Base-by-base conservation (phyloP, 1,140 invertebrate species). In the Pristionchus pacificus region DNA sequence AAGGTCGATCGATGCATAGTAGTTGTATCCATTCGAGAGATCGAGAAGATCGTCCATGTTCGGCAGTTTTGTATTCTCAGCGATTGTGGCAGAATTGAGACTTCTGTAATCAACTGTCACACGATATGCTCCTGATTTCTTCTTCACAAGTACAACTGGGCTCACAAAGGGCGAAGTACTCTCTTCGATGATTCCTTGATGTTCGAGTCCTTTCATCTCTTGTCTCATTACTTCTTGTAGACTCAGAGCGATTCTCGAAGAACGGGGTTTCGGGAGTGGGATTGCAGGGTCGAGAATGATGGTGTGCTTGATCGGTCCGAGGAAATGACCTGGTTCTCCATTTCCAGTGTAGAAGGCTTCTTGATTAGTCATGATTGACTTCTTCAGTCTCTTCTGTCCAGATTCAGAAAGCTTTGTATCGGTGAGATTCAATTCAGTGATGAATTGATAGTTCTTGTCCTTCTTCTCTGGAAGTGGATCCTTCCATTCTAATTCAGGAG, bases 131-230 rank as follows among this genome's bases (percentile, higher is more conserved):
- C 30, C 59, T 15, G 49, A 31, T n/a, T 75, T 65, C 33, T 75
- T 75, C 27, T 29, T 33, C 15, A 75, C 74, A 3, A 75, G 19
- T 25, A 75, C 74, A 30, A 75, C 70, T 2, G 74, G 74, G 0
- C 27, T 33, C 2, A 30, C 24, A 31, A 73, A 76, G n/a, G 66
- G 28, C 14, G 57, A 65, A 1, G 38, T 70, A 1, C 74, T 76
- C 19, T 38, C 60, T 32, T 69, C 38, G 25, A 76, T 77, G n/a
- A 76, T 67, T 24, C 49, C 60, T 55, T n/a, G n/a, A n/a, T 78
- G 49, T 30, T 25, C 14, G 0, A 76, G 60, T 68, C 76, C 66
- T n/a, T 76, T 68, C 13, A 76, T 38, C 1, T 71, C 62, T 67
- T 76, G 74, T 65, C 57, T 15, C 25, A 70, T 63, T 0, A 76